These are phyloP conservation scores for Rhamphomyia laevipes DNA, from an alignment of 2,888 invertebrate genomes.

Conservation along the genomic window DNA sequence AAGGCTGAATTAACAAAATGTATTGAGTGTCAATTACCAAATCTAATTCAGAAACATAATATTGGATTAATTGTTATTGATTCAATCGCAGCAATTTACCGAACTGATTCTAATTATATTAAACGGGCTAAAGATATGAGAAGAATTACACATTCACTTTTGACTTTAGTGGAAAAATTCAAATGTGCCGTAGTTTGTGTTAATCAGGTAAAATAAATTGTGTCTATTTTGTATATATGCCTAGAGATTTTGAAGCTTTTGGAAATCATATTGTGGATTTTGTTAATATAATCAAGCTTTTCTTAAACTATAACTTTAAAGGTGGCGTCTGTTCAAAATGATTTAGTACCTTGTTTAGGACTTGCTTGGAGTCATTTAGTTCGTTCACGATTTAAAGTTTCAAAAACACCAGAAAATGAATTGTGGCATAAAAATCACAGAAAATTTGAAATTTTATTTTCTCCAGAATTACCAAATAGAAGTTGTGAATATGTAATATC, in stretches of 20 bases:
- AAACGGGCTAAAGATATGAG: slow-evolving; percentile 46
- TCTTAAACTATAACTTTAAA: slow-evolving; percentile 1
- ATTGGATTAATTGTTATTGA: slow-evolving; percentile 58
- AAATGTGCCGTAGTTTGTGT: slow-evolving; percentile 51
- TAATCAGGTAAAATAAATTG: slow-evolving; percentile 53
- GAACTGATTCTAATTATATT: slow-evolving; percentile 40
- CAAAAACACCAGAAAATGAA: slow-evolving; percentile 24
- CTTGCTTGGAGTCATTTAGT: slow-evolving; percentile 55
- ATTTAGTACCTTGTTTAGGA: slow-evolving; percentile 47
- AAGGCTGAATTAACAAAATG: slow-evolving; percentile 46
- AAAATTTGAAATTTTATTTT: slow-evolving; percentile 43
- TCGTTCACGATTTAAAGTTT: slow-evolving; percentile 44
- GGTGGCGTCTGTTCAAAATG: slow-evolving; percentile 18
- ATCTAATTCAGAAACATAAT: slow-evolving; percentile 39
- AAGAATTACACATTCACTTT: slow-evolving; percentile 43
- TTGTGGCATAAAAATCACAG: slow-evolving; percentile 27
- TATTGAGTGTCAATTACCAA: slow-evolving; percentile 42
- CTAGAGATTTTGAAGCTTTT: no score
- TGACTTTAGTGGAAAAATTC: slow-evolving; percentile 42
- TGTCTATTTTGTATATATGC: no score
- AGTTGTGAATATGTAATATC: no score
- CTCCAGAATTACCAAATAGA: slow-evolving; percentile 37
- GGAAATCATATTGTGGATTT: no score
- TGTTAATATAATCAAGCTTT: neutral
- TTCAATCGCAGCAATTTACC: slow-evolving; percentile 60